phyloP scores from a whole-genome alignment of 2,797 vertebrate genomes.

The Remorina albescens region DNA sequence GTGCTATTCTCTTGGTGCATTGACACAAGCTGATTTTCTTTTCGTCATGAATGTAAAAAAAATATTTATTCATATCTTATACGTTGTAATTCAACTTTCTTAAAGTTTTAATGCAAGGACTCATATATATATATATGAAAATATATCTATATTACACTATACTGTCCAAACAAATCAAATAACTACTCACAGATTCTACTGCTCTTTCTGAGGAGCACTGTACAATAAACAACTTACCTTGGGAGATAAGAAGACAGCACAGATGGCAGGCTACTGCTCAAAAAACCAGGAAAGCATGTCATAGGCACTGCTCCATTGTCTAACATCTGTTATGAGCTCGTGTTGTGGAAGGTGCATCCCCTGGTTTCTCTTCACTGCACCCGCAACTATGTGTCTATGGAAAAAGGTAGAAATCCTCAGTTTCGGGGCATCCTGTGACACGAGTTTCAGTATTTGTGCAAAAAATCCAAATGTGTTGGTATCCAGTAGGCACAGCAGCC shows the following conservation, averaged over 20 bases:
- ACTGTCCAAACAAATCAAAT: not conserved
- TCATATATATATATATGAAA: not conserved
- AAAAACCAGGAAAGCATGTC: not conserved
- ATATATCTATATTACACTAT: not conserved
- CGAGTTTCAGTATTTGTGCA: not conserved
- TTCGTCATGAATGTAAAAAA: too few relatives aligned
- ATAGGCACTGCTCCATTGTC: not conserved
- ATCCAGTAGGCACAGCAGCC: not conserved
- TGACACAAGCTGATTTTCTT: too few relatives aligned
- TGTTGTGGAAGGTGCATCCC: not conserved
- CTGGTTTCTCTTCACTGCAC: not conserved
- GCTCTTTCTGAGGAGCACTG: not conserved
- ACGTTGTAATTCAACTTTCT: not conserved
- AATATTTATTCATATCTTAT: too few relatives aligned
- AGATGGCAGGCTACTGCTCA: not conserved
- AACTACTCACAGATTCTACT: not conserved
- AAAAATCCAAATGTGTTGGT: not conserved
- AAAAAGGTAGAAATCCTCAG: not conserved
- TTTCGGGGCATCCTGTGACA: not conserved
- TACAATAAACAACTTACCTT: not conserved
- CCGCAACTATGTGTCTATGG: not conserved
- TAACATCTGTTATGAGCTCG: not conserved
- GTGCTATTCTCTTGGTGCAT: not conserved
- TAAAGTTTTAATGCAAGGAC: not conserved
- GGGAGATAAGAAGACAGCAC: not conserved